Base-by-base conservation (phyloP, 2,888 invertebrate species). In the Margaritifera margaritifera region DNA sequence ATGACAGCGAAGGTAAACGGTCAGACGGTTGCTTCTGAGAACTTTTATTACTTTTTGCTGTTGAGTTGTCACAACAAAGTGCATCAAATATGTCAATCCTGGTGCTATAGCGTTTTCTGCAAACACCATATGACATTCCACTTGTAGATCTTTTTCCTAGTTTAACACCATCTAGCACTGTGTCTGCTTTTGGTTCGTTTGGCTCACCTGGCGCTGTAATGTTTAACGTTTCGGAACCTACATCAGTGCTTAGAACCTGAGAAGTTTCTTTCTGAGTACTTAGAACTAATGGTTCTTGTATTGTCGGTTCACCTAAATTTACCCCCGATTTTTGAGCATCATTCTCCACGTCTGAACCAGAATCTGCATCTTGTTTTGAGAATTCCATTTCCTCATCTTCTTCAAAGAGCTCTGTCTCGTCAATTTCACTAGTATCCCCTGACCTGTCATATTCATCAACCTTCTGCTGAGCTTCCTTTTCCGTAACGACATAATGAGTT, bases 341-440 rank as follows among this genome's bases (percentile, higher is more conserved):
- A 51, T 65, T 31, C 56, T 58, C 62, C 5, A 24, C 52, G 22
- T 31, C 51, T 11, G 5, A 20, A 11, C 59, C 57, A n/a, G 4
- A 19, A 4, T 31, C 50, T 22, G 25, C 60, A 24, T 20, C n/a
- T 20, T 74, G 42, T 20, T 42, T 66, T 61, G 51, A n/a, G 15
- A 22, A 24, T 56, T 57, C 63, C 18, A 6, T 51, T 52, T 62
- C 19, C n/a, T 64, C 52, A 42, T 76, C 71, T 19, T 76, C 71
- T 19, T 77, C 70, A 1, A 65, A 6, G 50, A 69, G 8, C 22
- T 73, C 73, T 27, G 72, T 74, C 60, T 75, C 74, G 42, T 72
- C 73, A 22, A 71, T 61, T 25, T 66, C 66, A 25, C 22, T 64
- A 18, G 51, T 54, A 20, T 53, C 31, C 22, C 24, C 25, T 24